Conservation (phyloP, 2,113 vertebrate species). For the Scortum barcoo region DNA sequence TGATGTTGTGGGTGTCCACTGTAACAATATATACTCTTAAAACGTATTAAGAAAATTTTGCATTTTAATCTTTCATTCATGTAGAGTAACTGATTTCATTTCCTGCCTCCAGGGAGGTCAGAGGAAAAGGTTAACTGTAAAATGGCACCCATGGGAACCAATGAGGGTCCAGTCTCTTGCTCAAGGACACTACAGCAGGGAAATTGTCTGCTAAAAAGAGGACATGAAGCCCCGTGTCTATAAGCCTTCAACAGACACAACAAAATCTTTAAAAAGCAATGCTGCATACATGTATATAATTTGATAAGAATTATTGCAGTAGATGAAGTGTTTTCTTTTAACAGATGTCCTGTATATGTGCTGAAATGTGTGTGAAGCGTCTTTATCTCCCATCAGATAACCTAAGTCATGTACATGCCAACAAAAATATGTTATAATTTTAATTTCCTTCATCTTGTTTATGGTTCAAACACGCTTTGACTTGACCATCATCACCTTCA, state of each 20-base stretch:
- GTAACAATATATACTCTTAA: neutral
- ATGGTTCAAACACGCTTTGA: constrained; percentile 55
- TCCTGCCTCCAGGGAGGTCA: constrained; percentile 48
- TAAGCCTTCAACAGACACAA: neutral
- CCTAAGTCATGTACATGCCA: constrained; percentile 7
- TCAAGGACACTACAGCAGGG: constrained; percentile 50
- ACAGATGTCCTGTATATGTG: neutral
- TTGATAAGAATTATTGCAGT: neutral
- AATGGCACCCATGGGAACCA: constrained; percentile 47
- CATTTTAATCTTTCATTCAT: constrained; percentile 52
- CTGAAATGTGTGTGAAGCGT: neutral
- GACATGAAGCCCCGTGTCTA: neutral
- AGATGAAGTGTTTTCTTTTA: neutral
- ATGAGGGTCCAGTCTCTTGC: constrained; percentile 39
- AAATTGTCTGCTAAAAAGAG: neutral
- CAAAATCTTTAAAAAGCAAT: neutral
- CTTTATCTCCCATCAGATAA: neutral
- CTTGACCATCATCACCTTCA: constrained; percentile 70
- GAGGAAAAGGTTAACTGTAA: constrained; percentile 44
- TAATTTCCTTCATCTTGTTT: constrained; percentile 36
- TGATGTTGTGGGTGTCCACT: neutral
- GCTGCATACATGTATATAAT: neutral
- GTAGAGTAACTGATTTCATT: constrained; percentile 37
- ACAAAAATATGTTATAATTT: constrained; percentile 13
- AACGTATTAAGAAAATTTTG: constrained; percentile 24